phyloP scores from a whole-genome alignment of 2,113 vertebrate species.

The Sinocyclocheilus grahami region DNA sequence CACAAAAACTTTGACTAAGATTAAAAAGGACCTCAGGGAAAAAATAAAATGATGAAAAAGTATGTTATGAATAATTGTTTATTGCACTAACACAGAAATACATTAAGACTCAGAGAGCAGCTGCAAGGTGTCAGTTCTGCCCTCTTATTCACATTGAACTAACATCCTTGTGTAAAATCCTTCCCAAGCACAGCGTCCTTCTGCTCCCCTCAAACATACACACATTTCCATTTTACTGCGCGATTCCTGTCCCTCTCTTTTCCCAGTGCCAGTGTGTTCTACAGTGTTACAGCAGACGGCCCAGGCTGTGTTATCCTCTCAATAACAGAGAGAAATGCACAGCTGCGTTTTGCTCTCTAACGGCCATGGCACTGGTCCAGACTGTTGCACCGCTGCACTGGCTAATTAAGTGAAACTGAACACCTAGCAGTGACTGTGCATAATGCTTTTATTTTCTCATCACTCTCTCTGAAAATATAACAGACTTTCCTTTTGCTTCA shows the following conservation, averaged over 20 bases:
- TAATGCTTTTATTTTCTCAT: conserved; percentile 13
- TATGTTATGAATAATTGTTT: not conserved
- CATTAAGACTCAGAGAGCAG: conserved; percentile 58
- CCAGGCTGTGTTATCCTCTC: conserved; percentile 56
- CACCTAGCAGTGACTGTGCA: conserved; percentile 63
- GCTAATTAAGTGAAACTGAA: conserved; percentile 68
- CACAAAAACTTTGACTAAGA: not conserved
- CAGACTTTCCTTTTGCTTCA: conserved; percentile 1
- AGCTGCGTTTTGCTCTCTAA: conserved; percentile 64
- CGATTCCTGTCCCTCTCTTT: conserved; percentile 65
- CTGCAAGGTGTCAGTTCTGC: conserved; percentile 67
- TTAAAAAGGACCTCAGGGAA: conserved; percentile 17
- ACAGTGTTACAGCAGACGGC: conserved; percentile 8
- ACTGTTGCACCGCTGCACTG: conserved; percentile 50
- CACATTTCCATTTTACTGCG: conserved; percentile 55
- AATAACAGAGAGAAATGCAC: conserved; percentile 62
- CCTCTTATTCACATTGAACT: conserved; percentile 57
- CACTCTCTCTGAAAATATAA: conserved; percentile 29
- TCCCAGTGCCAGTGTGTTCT: conserved; percentile 50
- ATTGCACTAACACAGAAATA: conserved; percentile 39
- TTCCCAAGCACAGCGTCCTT: conserved; percentile 26
- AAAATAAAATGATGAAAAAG: not conserved
- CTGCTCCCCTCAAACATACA: conserved; percentile 30
- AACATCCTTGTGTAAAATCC: conserved; percentile 64
- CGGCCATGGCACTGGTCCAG: conserved; percentile 62